phyloP scores from a whole-genome alignment of 2,113 vertebrate genomes.

The Phalacrocorax carbo region DNA sequence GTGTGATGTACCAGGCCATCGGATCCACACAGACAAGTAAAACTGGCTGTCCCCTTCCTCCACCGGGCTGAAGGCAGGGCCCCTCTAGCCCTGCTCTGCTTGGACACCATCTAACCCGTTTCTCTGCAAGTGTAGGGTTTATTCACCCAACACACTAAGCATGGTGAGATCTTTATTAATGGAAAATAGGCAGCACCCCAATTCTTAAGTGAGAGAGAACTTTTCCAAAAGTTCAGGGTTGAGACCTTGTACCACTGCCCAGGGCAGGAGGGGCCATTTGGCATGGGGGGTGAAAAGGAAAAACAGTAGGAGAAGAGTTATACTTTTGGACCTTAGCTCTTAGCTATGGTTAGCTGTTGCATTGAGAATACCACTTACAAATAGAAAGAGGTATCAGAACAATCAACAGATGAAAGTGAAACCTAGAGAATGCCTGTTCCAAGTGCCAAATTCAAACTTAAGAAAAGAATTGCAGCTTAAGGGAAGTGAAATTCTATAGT shows the following conservation, averaged over 20 bases:
- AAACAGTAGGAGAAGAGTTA: background rate
- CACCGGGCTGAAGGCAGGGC: too few relatives aligned
- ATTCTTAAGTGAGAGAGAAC: background rate
- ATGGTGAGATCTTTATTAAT: background rate
- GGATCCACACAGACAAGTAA: too few relatives aligned
- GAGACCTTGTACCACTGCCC: background rate
- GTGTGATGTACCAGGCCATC: too few relatives aligned
- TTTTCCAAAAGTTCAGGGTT: background rate
- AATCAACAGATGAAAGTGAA: background rate
- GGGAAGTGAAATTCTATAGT: slow-evolving; percentile 17
- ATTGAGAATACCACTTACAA: background rate
- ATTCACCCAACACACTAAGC: background rate
- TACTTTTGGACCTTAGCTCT: background rate
- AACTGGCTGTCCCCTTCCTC: too few relatives aligned
- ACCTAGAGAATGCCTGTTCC: background rate
- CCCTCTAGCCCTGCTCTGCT: background rate
- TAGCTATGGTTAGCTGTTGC: background rate
- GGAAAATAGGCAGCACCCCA: background rate
- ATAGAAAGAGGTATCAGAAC: background rate
- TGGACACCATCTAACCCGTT: background rate
- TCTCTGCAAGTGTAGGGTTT: background rate
- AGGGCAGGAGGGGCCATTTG: background rate
- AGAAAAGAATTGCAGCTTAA: slow-evolving; percentile 4
- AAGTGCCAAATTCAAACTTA: slow-evolving; percentile 5
- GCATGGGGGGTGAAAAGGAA: background rate